A percentile compares a stretch with the other conserved stretches of the same genome.
These are phyloP conservation scores for Sylvietta virens DNA, from an alignment of 2,113 vertebrate genomes.

Conservation along the genomic window DNA sequence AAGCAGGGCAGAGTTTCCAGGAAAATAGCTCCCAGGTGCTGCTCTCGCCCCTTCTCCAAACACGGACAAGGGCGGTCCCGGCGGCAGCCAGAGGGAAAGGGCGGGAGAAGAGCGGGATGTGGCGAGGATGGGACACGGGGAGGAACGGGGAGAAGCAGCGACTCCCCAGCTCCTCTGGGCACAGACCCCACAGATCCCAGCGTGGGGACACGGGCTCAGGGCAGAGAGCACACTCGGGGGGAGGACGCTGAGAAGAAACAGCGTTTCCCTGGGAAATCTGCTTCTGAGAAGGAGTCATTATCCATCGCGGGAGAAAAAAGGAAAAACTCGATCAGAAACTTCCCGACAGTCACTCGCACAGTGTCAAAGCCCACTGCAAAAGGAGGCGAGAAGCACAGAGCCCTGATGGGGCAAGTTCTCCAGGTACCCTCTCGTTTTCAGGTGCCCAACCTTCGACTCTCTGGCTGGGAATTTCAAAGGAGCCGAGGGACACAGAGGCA, in stretches of 20 bases:
- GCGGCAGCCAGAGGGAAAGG: accelerated
- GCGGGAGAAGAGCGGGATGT: background rate
- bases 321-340: background rate
- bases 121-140: background rate
- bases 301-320: background rate
- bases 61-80: accelerated
- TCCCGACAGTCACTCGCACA: background rate
- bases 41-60: background rate
- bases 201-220: accelerated
- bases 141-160: background rate
- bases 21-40: accelerated
- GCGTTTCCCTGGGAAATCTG: background rate
- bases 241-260: background rate
- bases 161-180: accelerated
- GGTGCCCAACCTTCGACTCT: conserved; percentile 34
- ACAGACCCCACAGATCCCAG: background rate
- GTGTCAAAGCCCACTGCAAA: conserved; percentile 3
- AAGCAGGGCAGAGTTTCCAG: accelerated
- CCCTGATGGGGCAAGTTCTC: background rate
- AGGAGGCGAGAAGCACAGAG: background rate
- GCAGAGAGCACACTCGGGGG: background rate
- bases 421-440: conserved; percentile 23
- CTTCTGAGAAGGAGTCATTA: background rate
- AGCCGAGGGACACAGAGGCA: background rate
- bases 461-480: conserved; percentile 43